Base-by-base conservation (phyloP, 2,888 invertebrate genomes). In the Plutella xylostella region DNA sequence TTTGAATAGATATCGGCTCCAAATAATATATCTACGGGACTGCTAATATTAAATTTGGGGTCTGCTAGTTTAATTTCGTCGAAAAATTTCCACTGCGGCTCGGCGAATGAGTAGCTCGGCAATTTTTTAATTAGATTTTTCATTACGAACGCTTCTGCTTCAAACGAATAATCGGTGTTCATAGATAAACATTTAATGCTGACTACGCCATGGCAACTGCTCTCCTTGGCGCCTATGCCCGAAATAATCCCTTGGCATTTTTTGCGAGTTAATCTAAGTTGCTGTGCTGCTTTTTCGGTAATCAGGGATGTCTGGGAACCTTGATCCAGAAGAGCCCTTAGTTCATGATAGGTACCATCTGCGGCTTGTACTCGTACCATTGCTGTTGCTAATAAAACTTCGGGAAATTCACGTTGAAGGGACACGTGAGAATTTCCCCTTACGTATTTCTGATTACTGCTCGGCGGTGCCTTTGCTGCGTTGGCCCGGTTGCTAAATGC, bases 41-140 rank as follows among this genome's bases (percentile, higher is more conserved):
- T n/a, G 5, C 14, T 31, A 11, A 45, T 9, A 22, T 37, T 25
- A 20, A 34, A 45, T 7, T 42, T 25, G n/a, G 42, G 35, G 15
- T 45, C 45, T 2, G 45, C 45, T 17, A 42, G n/a, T 14, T 41
- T 25, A 3, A 42, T 40, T 22, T 42, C 35, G 19, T 22, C 14
- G 2, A 42, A 14, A 19, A 21, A 33, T 20, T 22, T 14, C 35
- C 37, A 37, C 11, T 9, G 7, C 14, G 40, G 30, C 17, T 35
- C 42, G 3, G 18, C 5, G 22, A 47, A 47, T 2, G 43, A 19
- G 7, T 22, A 20, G 18, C 38, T 34, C 9, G 47, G 47, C 18
- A 47, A 21, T 15, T 25, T 40, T 15, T 47, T 47, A 14, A 43
- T 22, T 11, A 47, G 34, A 5, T 33, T 43, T 12, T 37, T 30